phyloP scores from a whole-genome alignment of 2,888 invertebrate genomes.

The Merodon equestris region DNA sequence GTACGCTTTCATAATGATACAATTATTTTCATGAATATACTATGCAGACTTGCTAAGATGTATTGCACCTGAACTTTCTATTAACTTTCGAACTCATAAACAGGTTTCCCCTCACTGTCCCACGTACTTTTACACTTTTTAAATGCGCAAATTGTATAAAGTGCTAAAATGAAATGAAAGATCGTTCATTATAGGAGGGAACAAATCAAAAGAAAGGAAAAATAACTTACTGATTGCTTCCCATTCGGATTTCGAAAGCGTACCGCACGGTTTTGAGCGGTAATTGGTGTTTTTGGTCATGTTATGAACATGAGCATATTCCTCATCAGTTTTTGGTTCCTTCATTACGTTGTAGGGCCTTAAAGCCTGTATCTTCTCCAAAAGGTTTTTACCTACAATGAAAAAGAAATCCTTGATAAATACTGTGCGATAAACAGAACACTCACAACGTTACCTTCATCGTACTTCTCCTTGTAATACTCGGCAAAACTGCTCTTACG shows the following conservation, averaged over 20 bases:
- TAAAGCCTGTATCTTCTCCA: constrained; percentile 89
- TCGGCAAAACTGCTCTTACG: constrained; percentile 87
- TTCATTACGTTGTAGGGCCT: constrained; percentile 85
- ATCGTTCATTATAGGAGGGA: background rate
- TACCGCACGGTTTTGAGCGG: constrained; percentile 83
- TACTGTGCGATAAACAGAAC: too few relatives aligned
- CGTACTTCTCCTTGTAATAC: constrained; percentile 81
- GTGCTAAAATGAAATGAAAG: constrained; percentile 80
- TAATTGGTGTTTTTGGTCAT: constrained; percentile 78
- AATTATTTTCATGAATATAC: too few relatives aligned
- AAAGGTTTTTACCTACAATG: constrained; percentile 80
- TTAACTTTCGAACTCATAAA: constrained; percentile 78
- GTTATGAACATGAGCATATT: constrained; percentile 87
- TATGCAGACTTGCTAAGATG: too few relatives aligned
- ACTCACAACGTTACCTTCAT: constrained; percentile 73
- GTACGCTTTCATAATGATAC: background rate
- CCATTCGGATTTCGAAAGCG: constrained; percentile 94
- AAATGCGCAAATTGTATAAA: constrained; percentile 91
- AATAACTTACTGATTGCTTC: constrained; percentile 88
- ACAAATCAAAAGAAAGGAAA: too few relatives aligned
- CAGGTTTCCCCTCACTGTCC: constrained; percentile 83
- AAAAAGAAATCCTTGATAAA: background rate
- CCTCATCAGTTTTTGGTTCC: constrained; percentile 81
- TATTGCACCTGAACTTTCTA: background rate
- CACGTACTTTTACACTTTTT: constrained; percentile 86